Percentiles rank a stretch among this genome's conserved stretches.
phyloP scores from a whole-genome alignment of 2,113 vertebrate genomes.

The Guaruba guarouba region DNA sequence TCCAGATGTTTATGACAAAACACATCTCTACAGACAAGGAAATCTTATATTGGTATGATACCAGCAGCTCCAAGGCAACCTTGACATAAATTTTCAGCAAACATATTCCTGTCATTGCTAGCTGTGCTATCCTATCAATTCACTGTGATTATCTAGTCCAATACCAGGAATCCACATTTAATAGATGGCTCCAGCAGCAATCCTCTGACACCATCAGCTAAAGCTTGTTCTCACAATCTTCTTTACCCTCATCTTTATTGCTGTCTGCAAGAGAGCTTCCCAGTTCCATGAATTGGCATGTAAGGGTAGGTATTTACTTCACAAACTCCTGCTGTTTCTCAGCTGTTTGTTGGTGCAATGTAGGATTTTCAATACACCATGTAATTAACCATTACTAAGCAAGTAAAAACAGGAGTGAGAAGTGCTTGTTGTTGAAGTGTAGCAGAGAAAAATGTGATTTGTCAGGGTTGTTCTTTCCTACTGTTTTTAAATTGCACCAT shows the following conservation, averaged over 20 bases:
- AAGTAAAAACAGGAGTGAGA: not conserved
- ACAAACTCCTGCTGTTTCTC: conserved; percentile 43
- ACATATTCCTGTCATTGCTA: conserved; percentile 27
- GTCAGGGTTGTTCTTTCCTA: conserved; percentile 18
- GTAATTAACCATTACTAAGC: conserved; percentile 30
- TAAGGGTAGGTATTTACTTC: conserved; percentile 24
- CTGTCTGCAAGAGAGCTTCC: conserved; percentile 28
- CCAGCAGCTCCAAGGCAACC: conserved; percentile 8
- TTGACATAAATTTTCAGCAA: conserved; percentile 56
- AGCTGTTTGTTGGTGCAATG: not conserved
- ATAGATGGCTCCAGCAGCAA: conserved; percentile 52
- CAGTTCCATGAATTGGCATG: conserved; percentile 2
- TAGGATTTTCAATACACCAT: not conserved
- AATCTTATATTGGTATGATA: not conserved
- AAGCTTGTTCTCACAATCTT: conserved; percentile 37
- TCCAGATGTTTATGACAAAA: not conserved
- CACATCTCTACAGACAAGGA: not conserved
- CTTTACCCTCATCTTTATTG: conserved; percentile 40
- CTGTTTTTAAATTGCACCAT: conserved; percentile 31
- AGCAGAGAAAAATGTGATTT: conserved; percentile 35
- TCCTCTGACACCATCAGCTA: conserved; percentile 46
- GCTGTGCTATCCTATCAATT: conserved; percentile 46
- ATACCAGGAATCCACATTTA: conserved; percentile 32
- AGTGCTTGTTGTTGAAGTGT: not conserved
- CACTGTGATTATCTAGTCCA: conserved; percentile 52